phyloP scores from a whole-genome alignment of 1,140 invertebrate genomes.

The Eubasilissa regina region DNA sequence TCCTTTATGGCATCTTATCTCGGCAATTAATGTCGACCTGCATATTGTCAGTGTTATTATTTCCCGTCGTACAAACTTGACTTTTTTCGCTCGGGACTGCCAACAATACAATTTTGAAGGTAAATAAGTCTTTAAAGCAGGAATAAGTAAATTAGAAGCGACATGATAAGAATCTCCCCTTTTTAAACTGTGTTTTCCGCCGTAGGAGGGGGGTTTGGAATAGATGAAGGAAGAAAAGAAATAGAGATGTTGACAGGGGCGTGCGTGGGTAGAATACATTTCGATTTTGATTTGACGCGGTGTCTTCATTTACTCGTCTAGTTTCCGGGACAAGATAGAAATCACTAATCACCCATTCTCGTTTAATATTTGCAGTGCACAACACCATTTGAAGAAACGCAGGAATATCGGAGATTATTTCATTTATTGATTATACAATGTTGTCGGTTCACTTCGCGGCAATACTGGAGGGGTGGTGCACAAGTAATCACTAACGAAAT shows the following conservation, averaged over 20 bases:
- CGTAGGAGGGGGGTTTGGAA: slow-evolving; percentile 1
- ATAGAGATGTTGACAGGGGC: slow-evolving; percentile 57
- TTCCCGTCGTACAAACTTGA: slow-evolving; percentile 50
- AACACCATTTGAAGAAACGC: not conserved
- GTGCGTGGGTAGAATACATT: slow-evolving; percentile 59
- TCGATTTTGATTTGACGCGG: slow-evolving; percentile 35
- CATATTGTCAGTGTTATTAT: slow-evolving; percentile 59
- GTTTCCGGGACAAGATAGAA: slow-evolving; percentile 14
- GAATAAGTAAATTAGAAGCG: slow-evolving; percentile 80
- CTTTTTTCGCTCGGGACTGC: slow-evolving; percentile 22
- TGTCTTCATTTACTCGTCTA: slow-evolving; percentile 4
- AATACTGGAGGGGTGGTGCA: too few relatives aligned
- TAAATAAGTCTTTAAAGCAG: slow-evolving; percentile 78
- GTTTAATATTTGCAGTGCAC: not conserved
- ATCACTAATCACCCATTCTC: not conserved
- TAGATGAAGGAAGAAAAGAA: slow-evolving; percentile 18
- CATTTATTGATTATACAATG: not conserved
- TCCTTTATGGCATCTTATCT: slow-evolving; percentile 57
- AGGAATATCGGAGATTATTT: not conserved
- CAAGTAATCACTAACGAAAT: too few relatives aligned
- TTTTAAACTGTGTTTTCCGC: slow-evolving; percentile 52
- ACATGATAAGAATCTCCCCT: slow-evolving; percentile 78
- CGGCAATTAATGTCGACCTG: slow-evolving; percentile 57
- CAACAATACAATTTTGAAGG: slow-evolving; percentile 73
- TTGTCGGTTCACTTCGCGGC: not conserved